Conservation (phyloP, 2,113 vertebrate genomes). For the Melanerpes formicivorus region DNA sequence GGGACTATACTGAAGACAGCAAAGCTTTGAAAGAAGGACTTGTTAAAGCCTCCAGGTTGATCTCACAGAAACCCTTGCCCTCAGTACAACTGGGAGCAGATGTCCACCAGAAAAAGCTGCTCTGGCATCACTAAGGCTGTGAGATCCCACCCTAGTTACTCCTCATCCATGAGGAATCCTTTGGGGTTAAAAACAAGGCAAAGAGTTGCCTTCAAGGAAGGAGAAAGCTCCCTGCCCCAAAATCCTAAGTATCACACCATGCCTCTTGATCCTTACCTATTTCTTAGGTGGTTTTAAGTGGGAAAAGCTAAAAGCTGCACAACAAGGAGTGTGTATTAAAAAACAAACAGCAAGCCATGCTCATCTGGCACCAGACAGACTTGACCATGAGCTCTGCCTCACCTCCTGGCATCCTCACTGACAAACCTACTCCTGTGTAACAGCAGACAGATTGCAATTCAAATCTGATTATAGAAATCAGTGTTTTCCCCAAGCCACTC, state of each 20-base stretch:
- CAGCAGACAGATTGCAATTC: slow-evolving; percentile 27
- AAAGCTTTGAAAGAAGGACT: background rate
- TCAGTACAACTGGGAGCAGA: background rate
- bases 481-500: slow-evolving; percentile 19
- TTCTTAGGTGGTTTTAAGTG: background rate
- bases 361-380: background rate
- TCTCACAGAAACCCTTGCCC: background rate
- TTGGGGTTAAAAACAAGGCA: background rate
- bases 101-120: background rate
- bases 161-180: accelerated
- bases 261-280: background rate
- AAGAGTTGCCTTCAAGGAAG: background rate
- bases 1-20: accelerated
- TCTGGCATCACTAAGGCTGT: background rate
- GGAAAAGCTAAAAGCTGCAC: background rate
- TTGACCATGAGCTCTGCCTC: background rate
- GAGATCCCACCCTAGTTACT: background rate
- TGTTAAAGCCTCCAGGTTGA: background rate
- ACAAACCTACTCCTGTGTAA: background rate
- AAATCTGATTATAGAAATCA: slow-evolving; percentile 32
- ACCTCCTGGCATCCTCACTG: background rate
- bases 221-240: background rate
- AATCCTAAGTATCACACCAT: background rate
- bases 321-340: background rate
- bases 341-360: background rate